phyloP scores from a whole-genome alignment of 2,888 invertebrate species.

The Lasioglossum figueresi region DNA sequence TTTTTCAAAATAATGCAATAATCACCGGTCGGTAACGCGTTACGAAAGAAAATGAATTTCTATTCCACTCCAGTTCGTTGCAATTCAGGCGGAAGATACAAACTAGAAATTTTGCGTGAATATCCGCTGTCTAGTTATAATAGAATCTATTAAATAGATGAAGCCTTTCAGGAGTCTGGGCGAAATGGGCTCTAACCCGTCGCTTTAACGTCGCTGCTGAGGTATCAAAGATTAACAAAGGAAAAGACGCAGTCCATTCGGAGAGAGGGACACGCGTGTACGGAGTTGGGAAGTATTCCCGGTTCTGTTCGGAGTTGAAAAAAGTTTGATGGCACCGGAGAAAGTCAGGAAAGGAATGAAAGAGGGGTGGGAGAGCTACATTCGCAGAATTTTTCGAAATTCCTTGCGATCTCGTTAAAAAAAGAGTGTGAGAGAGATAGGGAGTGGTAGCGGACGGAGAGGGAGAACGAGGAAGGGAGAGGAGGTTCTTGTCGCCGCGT shows the following conservation, averaged over 20 bases:
- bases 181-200: neutral
- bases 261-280: neutral
- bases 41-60: too few species aligned
- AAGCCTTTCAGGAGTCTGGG: neutral
- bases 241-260: neutral
- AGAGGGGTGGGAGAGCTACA: neutral
- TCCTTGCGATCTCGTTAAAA: constrained; percentile 49
- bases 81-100: too few species aligned
- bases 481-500: constrained; percentile 40
- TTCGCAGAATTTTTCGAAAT: constrained; percentile 55
- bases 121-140: neutral
- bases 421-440: neutral
- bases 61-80: too few species aligned
- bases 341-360: neutral
- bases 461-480: too few species aligned
- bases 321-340: constrained; percentile 3
- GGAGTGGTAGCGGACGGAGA: neutral
- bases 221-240: constrained; percentile 19
- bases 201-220: neutral
- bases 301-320: constrained; percentile 3
- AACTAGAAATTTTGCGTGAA: too few species aligned
- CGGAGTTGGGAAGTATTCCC: neutral
- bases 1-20: too few species aligned
- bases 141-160: too few species aligned
- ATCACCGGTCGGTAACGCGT: too few species aligned